A percentile compares a stretch with the other conserved stretches of the same genome.
Conservation (phyloP, 2,888 invertebrate genomes). For the Oasisia sp. region DNA sequence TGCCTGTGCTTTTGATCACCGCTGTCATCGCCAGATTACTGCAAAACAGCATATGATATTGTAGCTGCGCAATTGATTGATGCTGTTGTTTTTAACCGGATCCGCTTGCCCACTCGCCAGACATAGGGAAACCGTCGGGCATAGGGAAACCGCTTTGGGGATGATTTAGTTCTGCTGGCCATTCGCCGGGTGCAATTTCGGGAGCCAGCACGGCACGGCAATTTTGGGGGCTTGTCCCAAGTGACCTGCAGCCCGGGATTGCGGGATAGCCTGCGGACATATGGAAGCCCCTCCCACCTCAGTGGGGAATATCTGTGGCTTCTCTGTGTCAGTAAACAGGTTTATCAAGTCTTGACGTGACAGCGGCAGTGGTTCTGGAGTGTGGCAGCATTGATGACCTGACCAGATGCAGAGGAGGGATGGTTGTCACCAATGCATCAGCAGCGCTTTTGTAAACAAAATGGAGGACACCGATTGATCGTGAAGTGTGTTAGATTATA, state of each 20-base stretch:
- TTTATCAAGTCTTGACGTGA: not conserved
- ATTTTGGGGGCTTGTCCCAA: not conserved
- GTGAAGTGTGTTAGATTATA: not conserved
- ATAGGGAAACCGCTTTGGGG: not conserved
- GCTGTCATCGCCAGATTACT: not conserved
- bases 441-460: not conserved
- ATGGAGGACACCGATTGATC: not conserved
- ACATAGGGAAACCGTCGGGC: not conserved
- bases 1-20: not conserved
- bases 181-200: not conserved
- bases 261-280: not conserved
- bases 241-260: not conserved
- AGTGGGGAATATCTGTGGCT: not conserved
- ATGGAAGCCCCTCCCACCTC: not conserved
- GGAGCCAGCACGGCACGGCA: not conserved
- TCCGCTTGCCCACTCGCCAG: not conserved
- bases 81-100: not conserved
- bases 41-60: not conserved
- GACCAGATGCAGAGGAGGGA: not conserved
- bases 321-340: not conserved
- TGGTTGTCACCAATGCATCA: not conserved
- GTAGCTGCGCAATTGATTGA: not conserved
- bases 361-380: not conserved
- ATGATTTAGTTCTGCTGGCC: not conserved
- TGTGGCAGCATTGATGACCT: not conserved